Percentiles rank a stretch among this genome's conserved stretches.
phyloP scores from a whole-genome alignment of 2,888 invertebrate genomes.

The Deroplatys truncata region DNA sequence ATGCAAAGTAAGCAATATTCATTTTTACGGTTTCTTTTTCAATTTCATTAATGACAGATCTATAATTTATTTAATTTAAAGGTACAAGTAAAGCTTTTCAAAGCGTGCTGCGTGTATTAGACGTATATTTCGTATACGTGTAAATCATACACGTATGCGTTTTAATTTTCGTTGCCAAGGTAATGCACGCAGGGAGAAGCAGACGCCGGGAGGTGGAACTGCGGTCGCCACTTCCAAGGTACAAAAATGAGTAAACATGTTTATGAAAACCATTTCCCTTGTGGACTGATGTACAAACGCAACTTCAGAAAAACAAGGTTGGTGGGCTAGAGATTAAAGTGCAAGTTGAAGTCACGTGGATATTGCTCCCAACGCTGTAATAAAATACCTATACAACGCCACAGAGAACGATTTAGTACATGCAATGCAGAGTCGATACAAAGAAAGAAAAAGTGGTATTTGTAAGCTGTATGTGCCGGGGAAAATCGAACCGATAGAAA shows the following conservation, averaged over 20 bases:
- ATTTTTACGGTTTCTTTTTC: too few species aligned
- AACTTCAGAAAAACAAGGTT: background rate
- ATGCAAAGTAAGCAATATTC: too few species aligned
- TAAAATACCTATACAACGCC: too few species aligned
- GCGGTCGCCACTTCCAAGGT: background rate
- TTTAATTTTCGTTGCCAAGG: background rate
- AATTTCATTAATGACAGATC: too few species aligned
- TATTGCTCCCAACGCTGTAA: background rate
- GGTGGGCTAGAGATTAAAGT: background rate
- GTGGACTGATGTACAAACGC: background rate
- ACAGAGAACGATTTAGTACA: too few species aligned
- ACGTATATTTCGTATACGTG: background rate
- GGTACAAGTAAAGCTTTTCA: background rate
- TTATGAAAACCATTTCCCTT: background rate
- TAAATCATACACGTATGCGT: background rate
- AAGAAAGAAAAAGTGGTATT: too few species aligned
- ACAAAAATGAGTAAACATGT: background rate
- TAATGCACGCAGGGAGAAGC: background rate
- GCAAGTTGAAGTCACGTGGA: background rate
- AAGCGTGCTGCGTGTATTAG: background rate
- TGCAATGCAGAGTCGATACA: too few species aligned
- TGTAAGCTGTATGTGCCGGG: too few species aligned
- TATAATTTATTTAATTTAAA: too few species aligned
- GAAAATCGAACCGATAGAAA: too few species aligned
- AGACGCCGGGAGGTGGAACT: background rate